A percentile compares a stretch with the other conserved stretches of the same genome.
Conservation (phyloP, 2,888 invertebrate genomes). For the Gnatocerus cornutus region DNA sequence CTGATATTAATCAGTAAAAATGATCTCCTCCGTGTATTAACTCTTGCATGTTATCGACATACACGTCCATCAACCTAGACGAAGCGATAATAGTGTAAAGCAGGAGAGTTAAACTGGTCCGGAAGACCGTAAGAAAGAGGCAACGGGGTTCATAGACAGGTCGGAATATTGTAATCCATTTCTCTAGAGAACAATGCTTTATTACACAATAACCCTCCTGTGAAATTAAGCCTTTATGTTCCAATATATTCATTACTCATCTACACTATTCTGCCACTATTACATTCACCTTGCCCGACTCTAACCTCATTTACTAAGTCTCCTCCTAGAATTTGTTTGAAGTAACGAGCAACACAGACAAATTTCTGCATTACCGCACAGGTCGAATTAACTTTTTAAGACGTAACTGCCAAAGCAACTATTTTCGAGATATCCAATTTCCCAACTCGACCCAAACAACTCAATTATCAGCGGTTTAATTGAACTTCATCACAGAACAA, state of each 20-base stretch:
- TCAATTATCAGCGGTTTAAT: conserved; percentile 44
- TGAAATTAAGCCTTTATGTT: conserved; percentile 71
- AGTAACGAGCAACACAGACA: conserved; percentile 15
- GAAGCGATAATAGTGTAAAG: conserved; percentile 48
- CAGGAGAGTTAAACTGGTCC: conserved; percentile 59
- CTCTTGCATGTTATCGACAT: conserved; percentile 28
- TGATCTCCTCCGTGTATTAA: background rate
- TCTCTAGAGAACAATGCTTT: conserved; percentile 71
- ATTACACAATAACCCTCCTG: conserved; percentile 71
- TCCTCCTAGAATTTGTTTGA: conserved; percentile 27
- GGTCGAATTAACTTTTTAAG: conserved; percentile 39
- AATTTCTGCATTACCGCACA: conserved; percentile 14
- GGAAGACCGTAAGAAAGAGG: conserved; percentile 63
- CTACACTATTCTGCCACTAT: conserved; percentile 63
- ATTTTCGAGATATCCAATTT: conserved; percentile 43
- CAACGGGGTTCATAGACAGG: conserved; percentile 63
- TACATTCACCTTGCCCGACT: conserved; percentile 53
- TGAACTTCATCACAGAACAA: conserved; percentile 39
- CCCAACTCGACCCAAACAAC: conserved; percentile 43
- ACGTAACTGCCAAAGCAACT: conserved; percentile 34
- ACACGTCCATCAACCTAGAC: conserved; percentile 34
- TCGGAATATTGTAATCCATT: conserved; percentile 66
- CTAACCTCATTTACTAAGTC: conserved; percentile 39
- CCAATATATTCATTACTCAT: conserved; percentile 70
- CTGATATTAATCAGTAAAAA: no score